A percentile compares a stretch with the other conserved stretches of the same genome.
phyloP scores from a whole-genome alignment of 2,113 vertebrate genomes.

The Gobius niger region DNA sequence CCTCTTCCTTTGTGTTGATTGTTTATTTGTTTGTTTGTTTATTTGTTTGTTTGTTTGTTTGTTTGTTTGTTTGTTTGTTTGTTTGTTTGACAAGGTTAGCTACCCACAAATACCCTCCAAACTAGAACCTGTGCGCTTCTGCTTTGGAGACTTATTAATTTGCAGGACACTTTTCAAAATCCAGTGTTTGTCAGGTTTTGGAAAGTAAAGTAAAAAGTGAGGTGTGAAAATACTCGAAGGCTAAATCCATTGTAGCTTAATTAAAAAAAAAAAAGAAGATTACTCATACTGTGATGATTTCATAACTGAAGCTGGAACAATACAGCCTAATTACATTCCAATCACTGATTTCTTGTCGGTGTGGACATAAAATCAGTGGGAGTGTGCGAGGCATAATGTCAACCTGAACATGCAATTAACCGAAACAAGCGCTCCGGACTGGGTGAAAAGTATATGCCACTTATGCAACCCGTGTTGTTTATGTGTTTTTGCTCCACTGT shows the following conservation, averaged over 20 bases:
- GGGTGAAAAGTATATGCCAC: conserved; percentile 5
- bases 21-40: conserved; percentile 25
- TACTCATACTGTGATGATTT: conserved; percentile 29
- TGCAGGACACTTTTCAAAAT: neutral
- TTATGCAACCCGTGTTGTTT: conserved; percentile 36
- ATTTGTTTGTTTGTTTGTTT: conserved; percentile 27
- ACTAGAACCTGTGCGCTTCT: conserved; percentile 3
- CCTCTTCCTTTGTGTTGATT: too few relatives aligned
- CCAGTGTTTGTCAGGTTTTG: too few relatives aligned
- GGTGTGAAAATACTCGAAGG: neutral
- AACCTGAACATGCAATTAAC: conserved; percentile 40
- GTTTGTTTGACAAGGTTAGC: conserved; percentile 36
- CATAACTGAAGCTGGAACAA: conserved; percentile 39
- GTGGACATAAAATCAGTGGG: conserved; percentile 32
- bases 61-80: conserved; percentile 25
- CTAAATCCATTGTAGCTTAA: conserved; percentile 13
- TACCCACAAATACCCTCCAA: conserved; percentile 37
- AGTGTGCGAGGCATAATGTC: conserved; percentile 6
- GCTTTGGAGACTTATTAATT: neutral
- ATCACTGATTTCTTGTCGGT: conserved; percentile 46
- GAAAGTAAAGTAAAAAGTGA: neutral
- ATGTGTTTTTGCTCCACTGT: conserved; percentile 44
- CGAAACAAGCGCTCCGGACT: conserved; percentile 15
- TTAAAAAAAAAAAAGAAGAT: conserved; percentile 40
- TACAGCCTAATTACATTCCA: conserved; percentile 50